Conservation (phyloP, 2,888 invertebrate species). For the Neelides folsomi region DNA sequence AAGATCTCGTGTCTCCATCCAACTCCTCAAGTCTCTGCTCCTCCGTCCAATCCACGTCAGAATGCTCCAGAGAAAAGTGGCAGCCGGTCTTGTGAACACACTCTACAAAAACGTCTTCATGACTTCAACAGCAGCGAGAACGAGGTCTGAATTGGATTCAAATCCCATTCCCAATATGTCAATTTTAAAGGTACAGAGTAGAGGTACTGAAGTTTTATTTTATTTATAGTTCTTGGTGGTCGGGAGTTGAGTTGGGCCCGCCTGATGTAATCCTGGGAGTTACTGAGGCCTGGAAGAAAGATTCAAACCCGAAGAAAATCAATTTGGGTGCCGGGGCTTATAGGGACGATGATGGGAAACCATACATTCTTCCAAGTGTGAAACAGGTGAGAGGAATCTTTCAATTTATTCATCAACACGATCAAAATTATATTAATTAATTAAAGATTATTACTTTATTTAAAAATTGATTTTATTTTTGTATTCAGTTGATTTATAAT, state of each 20-base stretch:
- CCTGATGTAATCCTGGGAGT: constrained; percentile 97
- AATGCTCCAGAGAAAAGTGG: too few species aligned
- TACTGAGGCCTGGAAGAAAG: constrained; percentile 87
- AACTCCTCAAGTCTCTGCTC: too few species aligned
- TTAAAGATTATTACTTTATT: neutral
- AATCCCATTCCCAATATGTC: neutral
- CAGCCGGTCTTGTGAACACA: too few species aligned
- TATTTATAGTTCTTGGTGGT: constrained; percentile 83
- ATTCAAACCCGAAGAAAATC: constrained; percentile 81
- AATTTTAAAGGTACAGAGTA: neutral
- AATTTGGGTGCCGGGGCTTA: constrained; percentile 96
- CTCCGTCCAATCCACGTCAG: too few species aligned
- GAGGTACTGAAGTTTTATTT: constrained; percentile 3
- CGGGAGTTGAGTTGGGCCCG: constrained; percentile 86
- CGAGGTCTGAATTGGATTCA: too few species aligned
- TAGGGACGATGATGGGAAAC: constrained; percentile 93
- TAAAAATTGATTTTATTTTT: neutral
- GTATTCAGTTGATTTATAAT: neutral
- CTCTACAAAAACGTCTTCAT: too few species aligned
- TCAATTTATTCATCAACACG: too few species aligned
- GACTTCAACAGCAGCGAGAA: too few species aligned
- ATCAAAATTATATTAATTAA: neutral
- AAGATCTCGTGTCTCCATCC: too few species aligned
- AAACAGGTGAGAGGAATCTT: constrained; percentile 34
- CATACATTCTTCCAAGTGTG: constrained; percentile 83